Base-by-base conservation (phyloP, 2,113 vertebrate species). In the Protomyctophum bolini region DNA sequence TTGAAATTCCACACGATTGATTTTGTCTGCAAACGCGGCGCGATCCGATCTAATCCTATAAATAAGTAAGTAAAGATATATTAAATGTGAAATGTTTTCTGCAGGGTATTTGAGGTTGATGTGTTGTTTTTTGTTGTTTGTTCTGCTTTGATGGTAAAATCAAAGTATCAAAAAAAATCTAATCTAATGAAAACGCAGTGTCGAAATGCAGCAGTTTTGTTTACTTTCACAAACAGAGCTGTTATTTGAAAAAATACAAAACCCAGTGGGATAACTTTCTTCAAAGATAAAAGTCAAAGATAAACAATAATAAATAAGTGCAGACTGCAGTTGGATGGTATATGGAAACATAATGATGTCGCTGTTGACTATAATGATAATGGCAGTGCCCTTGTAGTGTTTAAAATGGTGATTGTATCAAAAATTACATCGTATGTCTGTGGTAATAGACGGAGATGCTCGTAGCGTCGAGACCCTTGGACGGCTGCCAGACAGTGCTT, bases 131-230 rank as follows among this genome's bases (percentile, higher is more conserved):
- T 41, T 41, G 33, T 41, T 41, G 3, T 63, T 85, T 80, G 77
- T 85, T 79, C 58, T 45, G 47, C 86, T 79, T 57, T 48, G 47
- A 6, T 51, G 76, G 33, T 69, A 86, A 82, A 41, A 41, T 41
- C 75, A 85, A 86, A 75, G 70, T 82, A 75, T 41, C 10, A 60
- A 72, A 33, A 72, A 33, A 80, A 71, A 75, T 59, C 66, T 21
- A 71, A 75, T 59, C 66, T 21, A 68, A 71, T 82, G 80, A 67
- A 86, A 73, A 60, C 75, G 71, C 63, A 77, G 71, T 62, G 15
- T 62, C 75, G 48, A 84, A 83, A 82, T 69, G 72, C 56, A 59
- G 68, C 21, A 80, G 72, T 85, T 89, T 83, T 79, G 72, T 79
- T 61, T 63, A 77, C 70, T 73, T 63, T 73, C 10, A 50, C 49